Conservation (phyloP, 2,113 vertebrate species). For the Vireo altiloquus region DNA sequence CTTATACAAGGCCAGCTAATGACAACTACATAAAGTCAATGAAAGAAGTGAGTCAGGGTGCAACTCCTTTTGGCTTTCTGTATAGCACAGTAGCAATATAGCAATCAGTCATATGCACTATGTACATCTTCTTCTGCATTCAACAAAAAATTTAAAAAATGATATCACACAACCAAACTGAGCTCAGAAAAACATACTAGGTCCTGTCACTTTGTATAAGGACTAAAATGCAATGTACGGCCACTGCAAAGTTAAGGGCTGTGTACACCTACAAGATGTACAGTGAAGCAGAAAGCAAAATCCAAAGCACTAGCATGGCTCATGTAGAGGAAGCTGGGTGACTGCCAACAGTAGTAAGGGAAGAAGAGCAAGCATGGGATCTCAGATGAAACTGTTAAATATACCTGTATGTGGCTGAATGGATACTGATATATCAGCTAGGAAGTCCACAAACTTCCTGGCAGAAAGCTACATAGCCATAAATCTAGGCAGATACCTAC, state of each 20-base stretch:
- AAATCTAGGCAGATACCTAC: neutral
- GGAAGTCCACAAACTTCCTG: accelerated
- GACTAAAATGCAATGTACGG: neutral
- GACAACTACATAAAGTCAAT: neutral
- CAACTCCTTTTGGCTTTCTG: neutral
- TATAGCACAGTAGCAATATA: neutral
- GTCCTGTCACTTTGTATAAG: neutral
- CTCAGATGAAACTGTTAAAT: neutral
- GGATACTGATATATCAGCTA: neutral
- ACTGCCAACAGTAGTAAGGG: neutral
- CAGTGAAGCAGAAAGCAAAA: neutral
- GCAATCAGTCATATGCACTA: neutral
- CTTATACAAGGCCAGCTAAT: neutral
- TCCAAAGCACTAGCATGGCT: neutral
- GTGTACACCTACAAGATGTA: neutral
- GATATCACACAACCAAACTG: neutral
- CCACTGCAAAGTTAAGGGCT: neutral
- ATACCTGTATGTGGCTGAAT: neutral
- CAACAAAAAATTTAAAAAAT: neutral
- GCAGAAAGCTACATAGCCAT: neutral
- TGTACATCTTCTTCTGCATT: neutral
- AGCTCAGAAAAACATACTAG: neutral
- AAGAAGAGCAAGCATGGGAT: neutral
- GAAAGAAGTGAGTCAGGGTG: neutral
- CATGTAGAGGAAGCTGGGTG: neutral